Conservation (phyloP, 2,113 vertebrate genomes). For the Labeo catla region DNA sequence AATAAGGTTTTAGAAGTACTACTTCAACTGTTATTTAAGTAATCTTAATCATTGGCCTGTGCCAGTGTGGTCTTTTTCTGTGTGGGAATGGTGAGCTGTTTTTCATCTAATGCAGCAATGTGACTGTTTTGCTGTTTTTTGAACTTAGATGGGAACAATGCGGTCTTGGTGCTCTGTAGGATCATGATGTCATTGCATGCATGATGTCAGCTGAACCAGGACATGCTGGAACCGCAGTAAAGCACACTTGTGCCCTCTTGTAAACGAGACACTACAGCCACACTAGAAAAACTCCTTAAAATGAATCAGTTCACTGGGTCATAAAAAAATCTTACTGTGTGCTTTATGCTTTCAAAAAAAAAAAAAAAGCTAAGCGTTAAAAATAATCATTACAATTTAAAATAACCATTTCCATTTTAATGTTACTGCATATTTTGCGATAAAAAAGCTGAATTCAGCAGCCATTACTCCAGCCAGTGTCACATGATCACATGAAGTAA, state of each 20-base stretch:
- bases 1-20: not conserved
- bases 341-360: too few species aligned
- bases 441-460: not conserved
- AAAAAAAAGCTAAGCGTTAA: too few species aligned
- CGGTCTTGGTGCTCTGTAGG: not conserved
- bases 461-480: not conserved
- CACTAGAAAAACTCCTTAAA: not conserved
- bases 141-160: not conserved
- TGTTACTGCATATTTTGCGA: not conserved
- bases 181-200: slow-evolving; percentile 30
- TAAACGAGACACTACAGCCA: not conserved
- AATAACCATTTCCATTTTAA: not conserved
- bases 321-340: not conserved
- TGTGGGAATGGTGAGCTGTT: slow-evolving; percentile 7
- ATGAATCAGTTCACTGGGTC: slow-evolving; percentile 22
- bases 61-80: slow-evolving; percentile 16
- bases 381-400: not conserved
- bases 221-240: not conserved
- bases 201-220: slow-evolving; percentile 19
- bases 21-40: slow-evolving; percentile 2
- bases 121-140: slow-evolving; percentile 5
- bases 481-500: not conserved
- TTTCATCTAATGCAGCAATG: slow-evolving; percentile 6
- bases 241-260: slow-evolving; percentile 8
- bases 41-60: not conserved